Base-by-base conservation (phyloP, 2,797 vertebrate genomes). In the Sebastiscus albofasciatus region DNA sequence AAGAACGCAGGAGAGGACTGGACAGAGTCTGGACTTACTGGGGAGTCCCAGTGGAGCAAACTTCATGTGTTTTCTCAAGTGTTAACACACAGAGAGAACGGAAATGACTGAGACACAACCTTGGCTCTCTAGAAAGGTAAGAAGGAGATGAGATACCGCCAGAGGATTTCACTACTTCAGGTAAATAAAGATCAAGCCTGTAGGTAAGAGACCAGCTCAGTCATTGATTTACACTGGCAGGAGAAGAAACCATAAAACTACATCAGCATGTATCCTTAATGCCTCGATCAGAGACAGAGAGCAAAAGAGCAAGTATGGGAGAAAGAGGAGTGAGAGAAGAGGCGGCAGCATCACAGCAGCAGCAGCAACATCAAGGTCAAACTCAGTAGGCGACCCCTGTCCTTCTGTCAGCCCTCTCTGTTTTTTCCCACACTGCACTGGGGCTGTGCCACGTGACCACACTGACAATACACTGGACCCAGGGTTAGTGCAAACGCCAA, bases 301-400 rank as follows among this genome's bases (percentile, higher is more conserved):
- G 70, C 26, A 72, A 80, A 70, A 62, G 42, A 77, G 65, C 22
- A 36, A 72, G 61, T 20, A 11, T 9, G 13, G 39, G 55, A 67
- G 67, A 75, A 58, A 68, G 10, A 60, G 31, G 34, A 61, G 71
- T 6, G 56, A 70, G 67, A 76, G 54, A 67, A 52, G 16, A 74
- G 26, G 71, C 12, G 42, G 82, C 29, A 29, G 64, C 29, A 59
- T 82, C 56, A 67, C 34, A 75, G 82, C 22, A 49, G 39, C 31
- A 72, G 82, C 22, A 49, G 39, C 34, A 29, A 67, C 80, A 81
- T 67, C 81, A 89, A 91, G 87, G 90, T 92, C 86, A 83, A 80
- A 79, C 78, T 83, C 87, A 79, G 79, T 75, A 76, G 86, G 84
- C 70, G 84, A 90, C 83, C 86, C 72, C 69, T 75, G 84, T 88